Percentiles rank a stretch among this genome's conserved stretches.
Evolutionary conservation across 2,888 invertebrate species (phyloP).

Genomic region (Drosophila eohydei): DNA sequence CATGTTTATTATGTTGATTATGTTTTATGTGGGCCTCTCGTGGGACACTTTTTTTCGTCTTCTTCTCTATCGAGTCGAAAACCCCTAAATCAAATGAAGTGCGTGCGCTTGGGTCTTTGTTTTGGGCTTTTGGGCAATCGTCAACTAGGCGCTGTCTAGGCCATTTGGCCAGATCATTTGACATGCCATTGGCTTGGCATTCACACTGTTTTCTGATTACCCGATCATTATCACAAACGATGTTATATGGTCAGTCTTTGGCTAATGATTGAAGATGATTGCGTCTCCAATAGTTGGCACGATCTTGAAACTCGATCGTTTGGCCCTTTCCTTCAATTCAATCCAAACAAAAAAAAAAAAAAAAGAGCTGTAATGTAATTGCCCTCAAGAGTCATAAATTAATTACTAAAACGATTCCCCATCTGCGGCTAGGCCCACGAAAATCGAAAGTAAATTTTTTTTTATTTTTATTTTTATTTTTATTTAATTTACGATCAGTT

Average conservation of each 20-base stretch:
- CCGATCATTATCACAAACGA: constrained; percentile 73
- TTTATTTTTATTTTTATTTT: constrained; percentile 30
- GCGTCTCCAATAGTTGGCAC: constrained; percentile 22
- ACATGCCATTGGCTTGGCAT: constrained; percentile 71
- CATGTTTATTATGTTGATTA: constrained; percentile 63
- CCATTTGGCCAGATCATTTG: constrained; percentile 61
- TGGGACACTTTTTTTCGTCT: constrained; percentile 34
- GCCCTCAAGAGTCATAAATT: constrained; percentile 64
- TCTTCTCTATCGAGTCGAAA: constrained; percentile 4
- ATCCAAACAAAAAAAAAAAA: not conserved
- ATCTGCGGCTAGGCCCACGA: not conserved
- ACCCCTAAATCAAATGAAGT: constrained; percentile 50
- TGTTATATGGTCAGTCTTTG: constrained; percentile 37
- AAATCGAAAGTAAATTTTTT: constrained; percentile 67
- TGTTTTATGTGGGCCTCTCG: constrained; percentile 44
- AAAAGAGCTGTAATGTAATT: constrained; percentile 46
- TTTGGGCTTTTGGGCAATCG: constrained; percentile 25
- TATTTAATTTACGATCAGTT: constrained; percentile 67
- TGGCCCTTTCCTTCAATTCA: constrained; percentile 17
- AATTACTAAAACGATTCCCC: constrained; percentile 52
- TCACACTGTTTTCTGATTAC: constrained; percentile 69
- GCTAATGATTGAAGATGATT: constrained; percentile 55
- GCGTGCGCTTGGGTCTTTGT: constrained; percentile 21
- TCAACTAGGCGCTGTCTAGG: constrained; percentile 59
- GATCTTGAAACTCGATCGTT: constrained; percentile 47